A percentile compares a stretch with the other conserved stretches of the same genome.
phyloP scores from a whole-genome alignment of 1,140 invertebrate species.

The Brachionus asplanchnoidis region DNA sequence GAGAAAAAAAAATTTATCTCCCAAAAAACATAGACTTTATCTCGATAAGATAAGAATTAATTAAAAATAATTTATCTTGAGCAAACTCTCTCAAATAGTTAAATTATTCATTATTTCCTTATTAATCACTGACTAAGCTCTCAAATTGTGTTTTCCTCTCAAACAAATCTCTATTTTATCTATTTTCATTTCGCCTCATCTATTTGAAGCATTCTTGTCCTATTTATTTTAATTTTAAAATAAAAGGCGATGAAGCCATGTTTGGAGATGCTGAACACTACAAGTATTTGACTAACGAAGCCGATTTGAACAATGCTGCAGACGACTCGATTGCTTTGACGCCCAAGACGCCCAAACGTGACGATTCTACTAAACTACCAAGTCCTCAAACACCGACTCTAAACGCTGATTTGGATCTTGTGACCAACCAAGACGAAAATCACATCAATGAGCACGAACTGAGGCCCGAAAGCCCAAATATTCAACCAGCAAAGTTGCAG shows the following conservation, averaged over 20 bases:
- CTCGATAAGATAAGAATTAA: constrained; percentile 25
- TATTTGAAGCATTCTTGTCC: background rate
- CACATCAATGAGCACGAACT: background rate
- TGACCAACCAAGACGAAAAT: background rate
- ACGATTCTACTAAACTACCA: background rate
- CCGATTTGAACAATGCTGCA: constrained; percentile 34
- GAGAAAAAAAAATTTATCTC: background rate
- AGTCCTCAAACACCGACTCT: background rate
- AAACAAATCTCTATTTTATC: background rate
- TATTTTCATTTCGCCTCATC: background rate
- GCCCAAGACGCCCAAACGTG: constrained; percentile 32
- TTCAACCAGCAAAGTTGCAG: background rate
- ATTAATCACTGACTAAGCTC: background rate
- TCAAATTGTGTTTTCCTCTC: background rate
- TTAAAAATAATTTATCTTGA: constrained; percentile 31
- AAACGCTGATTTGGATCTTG: background rate
- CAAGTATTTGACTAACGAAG: constrained; percentile 41
- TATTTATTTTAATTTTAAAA: background rate
- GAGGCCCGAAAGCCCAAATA: background rate
- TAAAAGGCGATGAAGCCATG: constrained; percentile 38
- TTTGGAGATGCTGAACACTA: constrained; percentile 39
- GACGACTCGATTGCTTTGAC: constrained; percentile 37
- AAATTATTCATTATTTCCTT: background rate
- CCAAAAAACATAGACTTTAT: background rate
- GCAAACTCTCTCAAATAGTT: background rate